Evolutionary conservation across 2,113 vertebrate species (phyloP).

Genomic region (Cyprinodon brontotheroides): DNA sequence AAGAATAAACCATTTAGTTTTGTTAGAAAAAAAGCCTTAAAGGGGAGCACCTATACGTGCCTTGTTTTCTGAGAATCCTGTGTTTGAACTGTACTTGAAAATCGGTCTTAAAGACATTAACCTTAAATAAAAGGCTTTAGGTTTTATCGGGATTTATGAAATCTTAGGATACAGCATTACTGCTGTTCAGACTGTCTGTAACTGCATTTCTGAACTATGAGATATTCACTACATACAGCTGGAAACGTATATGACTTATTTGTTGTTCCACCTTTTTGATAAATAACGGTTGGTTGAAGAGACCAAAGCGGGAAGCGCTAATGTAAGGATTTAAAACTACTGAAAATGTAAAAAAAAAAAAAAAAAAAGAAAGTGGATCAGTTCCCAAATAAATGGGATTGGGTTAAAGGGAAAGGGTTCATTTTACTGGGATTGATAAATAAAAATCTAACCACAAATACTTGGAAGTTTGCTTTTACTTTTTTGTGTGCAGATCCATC

Average conservation of each 20-base stretch:
- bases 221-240: slow-evolving; percentile 30
- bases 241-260: slow-evolving; percentile 32
- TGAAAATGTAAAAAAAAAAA: slow-evolving; percentile 69
- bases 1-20: slow-evolving; percentile 30
- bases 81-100: slow-evolving; percentile 66
- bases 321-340: slow-evolving; percentile 69
- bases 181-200: slow-evolving; percentile 31
- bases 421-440: slow-evolving; percentile 17
- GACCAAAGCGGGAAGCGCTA: slow-evolving; percentile 48
- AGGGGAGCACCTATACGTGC: slow-evolving; percentile 33
- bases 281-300: slow-evolving; percentile 60
- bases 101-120: slow-evolving; percentile 22
- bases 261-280: slow-evolving; percentile 32
- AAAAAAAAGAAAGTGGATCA: slow-evolving; percentile 16
- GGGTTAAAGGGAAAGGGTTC: neutral
- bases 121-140: too few relatives aligned
- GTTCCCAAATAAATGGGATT: neutral
- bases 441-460: slow-evolving; percentile 47
- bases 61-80: slow-evolving; percentile 39
- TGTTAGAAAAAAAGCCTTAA: slow-evolving; percentile 40
- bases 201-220: slow-evolving; percentile 27
- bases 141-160: slow-evolving; percentile 6
- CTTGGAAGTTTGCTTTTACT: slow-evolving; percentile 4
- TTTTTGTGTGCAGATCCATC: neutral
- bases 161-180: slow-evolving; percentile 10